phyloP scores from a whole-genome alignment of 2,888 invertebrate genomes.

The Drosophila borealis region DNA sequence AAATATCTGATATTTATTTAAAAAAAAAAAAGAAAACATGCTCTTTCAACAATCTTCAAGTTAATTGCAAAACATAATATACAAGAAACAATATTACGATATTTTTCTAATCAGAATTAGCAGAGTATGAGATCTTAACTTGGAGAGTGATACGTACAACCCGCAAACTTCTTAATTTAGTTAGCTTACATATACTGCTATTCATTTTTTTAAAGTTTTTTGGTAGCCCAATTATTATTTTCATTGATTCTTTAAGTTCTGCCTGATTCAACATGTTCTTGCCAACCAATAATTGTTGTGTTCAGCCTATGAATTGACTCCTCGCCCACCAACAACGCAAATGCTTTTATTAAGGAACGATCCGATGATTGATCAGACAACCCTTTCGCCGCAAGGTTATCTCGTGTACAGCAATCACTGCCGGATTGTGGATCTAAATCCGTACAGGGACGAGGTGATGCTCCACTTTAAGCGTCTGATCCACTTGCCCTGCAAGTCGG shows the following conservation, averaged over 20 bases:
- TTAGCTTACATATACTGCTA: too few species aligned
- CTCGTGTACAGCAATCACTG: constrained; percentile 87
- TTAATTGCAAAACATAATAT: too few species aligned
- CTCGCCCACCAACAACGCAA: not conserved
- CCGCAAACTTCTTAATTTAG: too few species aligned
- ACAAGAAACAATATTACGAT: too few species aligned
- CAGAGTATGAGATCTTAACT: too few species aligned
- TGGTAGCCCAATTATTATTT: not conserved
- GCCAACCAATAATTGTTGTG: not conserved
- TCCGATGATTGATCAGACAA: not conserved
- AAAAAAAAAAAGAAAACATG: too few species aligned
- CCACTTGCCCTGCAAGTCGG: constrained; percentile 86
- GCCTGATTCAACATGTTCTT: not conserved
- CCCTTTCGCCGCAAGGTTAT: constrained; percentile 76
- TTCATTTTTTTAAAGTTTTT: too few species aligned
- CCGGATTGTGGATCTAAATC: constrained; percentile 87
- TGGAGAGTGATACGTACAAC: too few species aligned
- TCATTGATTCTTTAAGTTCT: not conserved
- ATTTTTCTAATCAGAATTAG: too few species aligned
- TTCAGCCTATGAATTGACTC: not conserved
- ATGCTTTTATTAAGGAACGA: not conserved
- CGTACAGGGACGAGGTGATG: constrained; percentile 86
- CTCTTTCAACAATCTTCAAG: too few species aligned
- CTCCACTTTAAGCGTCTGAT: constrained; percentile 86
- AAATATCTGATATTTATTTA: too few species aligned